Percentiles rank a stretch among this genome's conserved stretches.
These are phyloP conservation scores for Typhlichthys subterraneus DNA, from an alignment of 2,797 vertebrate genomes.

Conservation along the genomic window DNA sequence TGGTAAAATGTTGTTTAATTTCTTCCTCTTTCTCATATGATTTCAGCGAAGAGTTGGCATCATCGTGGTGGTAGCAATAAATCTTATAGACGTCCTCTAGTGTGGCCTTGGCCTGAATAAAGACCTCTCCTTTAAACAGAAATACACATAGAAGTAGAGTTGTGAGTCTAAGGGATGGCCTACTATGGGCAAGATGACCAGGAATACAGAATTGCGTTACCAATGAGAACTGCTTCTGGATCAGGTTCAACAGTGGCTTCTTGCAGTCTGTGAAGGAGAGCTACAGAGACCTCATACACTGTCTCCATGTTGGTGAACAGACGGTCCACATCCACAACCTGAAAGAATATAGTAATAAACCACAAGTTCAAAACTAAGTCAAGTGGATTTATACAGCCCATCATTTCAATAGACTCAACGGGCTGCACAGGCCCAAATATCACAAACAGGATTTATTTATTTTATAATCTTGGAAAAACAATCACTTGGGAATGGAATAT, in stretches of 20 bases:
- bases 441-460: no score
- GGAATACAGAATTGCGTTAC: slow-evolving; percentile 63
- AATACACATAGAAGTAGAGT: neutral
- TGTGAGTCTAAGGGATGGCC: neutral
- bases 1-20: slow-evolving; percentile 86
- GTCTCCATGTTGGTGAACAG: slow-evolving; percentile 96
- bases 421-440: no score
- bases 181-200: neutral
- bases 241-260: slow-evolving; percentile 86
- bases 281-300: slow-evolving; percentile 87
- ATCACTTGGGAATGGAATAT: no score
- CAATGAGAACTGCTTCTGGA: slow-evolving; percentile 85
- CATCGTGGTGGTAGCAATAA: slow-evolving; percentile 95
- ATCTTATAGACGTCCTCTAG: slow-evolving; percentile 95
- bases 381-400: no score
- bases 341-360: slow-evolving; percentile 29
- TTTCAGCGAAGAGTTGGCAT: slow-evolving; percentile 88
- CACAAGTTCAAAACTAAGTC: neutral
- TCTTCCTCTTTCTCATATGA: slow-evolving; percentile 92
- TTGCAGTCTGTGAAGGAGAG: slow-evolving; percentile 85
- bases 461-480: no score
- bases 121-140: slow-evolving; percentile 83
- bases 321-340: slow-evolving; percentile 91
- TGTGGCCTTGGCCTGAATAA: slow-evolving; percentile 89
- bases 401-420: no score